These are phyloP conservation scores for Oreonectes daqikongensis DNA, from an alignment of 2,797 vertebrate genomes.

Conservation along the genomic window DNA sequence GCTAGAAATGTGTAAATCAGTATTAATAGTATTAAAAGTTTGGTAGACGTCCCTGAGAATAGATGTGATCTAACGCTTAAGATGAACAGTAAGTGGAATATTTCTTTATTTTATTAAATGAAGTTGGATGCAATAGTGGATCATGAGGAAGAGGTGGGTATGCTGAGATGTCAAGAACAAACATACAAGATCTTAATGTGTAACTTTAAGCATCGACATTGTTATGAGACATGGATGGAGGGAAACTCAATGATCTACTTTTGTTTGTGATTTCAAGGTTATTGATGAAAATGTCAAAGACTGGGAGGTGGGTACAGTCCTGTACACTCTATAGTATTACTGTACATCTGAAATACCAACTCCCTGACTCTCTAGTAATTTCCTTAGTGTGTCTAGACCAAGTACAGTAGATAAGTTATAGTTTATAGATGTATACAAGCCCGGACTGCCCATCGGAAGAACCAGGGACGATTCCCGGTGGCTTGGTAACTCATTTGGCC, in stretches of 20 bases:
- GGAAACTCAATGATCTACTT: constrained; percentile 25
- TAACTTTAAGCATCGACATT: not conserved
- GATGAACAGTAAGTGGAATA: constrained; percentile 51
- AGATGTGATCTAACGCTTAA: constrained; percentile 11
- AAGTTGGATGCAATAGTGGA: constrained; percentile 67
- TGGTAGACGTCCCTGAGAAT: not conserved
- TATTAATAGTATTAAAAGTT: not conserved
- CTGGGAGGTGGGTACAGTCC: constrained; percentile 59
- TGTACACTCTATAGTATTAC: not conserved
- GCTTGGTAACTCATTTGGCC: too few relatives aligned
- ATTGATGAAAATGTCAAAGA: constrained; percentile 55
- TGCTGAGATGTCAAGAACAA: constrained; percentile 9
- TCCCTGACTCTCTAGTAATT: not conserved
- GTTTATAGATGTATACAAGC: too few relatives aligned
- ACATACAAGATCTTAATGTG: not conserved
- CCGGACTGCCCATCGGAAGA: too few relatives aligned
- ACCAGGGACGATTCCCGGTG: too few relatives aligned
- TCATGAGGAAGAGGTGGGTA: constrained; percentile 54
- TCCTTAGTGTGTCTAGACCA: too few relatives aligned
- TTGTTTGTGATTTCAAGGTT: constrained; percentile 54
- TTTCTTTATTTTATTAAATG: constrained; percentile 59
- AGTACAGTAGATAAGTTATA: too few relatives aligned
- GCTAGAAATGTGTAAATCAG: too few relatives aligned
- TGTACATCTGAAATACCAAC: not conserved
- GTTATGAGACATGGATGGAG: not conserved